Percentiles rank a stretch among this genome's conserved stretches.
phyloP scores from a whole-genome alignment of 2,113 vertebrate species.

The Lophochroa leadbeateri region DNA sequence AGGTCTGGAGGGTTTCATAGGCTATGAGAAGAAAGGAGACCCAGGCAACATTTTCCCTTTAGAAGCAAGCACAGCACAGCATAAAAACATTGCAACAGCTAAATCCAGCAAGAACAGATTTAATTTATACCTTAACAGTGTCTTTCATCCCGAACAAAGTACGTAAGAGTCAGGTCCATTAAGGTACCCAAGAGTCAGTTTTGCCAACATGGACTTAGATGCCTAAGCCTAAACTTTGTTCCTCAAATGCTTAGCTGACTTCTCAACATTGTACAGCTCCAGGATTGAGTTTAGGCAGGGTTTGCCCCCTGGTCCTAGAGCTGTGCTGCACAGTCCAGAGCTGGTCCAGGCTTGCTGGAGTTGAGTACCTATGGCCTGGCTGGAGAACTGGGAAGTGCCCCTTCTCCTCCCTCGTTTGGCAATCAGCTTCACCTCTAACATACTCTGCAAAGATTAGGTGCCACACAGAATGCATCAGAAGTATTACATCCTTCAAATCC shows the following conservation, averaged over 20 bases:
- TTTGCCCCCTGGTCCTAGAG: neutral
- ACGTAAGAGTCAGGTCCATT: rapidly evolving
- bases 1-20: neutral
- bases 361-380: neutral
- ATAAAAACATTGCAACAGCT: neutral
- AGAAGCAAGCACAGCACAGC: neutral
- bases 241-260: neutral
- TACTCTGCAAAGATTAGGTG: neutral
- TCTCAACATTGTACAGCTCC: neutral
- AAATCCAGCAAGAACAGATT: neutral
- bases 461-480: neutral
- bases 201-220: neutral
- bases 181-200: neutral
- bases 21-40: neutral
- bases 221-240: neutral
- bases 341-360: neutral
- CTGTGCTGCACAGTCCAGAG: neutral
- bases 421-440: neutral
- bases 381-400: neutral
- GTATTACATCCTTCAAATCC: neutral
- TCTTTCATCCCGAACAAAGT: neutral
- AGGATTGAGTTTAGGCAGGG: neutral
- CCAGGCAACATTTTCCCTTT: neutral
- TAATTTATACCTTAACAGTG: neutral
- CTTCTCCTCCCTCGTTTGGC: neutral